Base-by-base conservation (phyloP, 2,888 invertebrate genomes). In the Clunio marinus region DNA sequence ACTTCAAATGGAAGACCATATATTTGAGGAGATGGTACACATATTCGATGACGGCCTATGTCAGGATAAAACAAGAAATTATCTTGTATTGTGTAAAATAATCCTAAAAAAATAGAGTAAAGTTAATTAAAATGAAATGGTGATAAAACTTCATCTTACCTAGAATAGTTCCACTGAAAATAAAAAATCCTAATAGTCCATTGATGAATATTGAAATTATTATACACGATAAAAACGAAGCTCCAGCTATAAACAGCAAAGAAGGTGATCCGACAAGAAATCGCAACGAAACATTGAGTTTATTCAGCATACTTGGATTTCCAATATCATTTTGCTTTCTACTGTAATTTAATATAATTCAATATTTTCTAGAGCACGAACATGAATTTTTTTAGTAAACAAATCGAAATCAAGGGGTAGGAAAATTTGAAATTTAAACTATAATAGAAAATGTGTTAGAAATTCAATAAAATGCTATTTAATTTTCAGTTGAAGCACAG, bases 1-100 rank as follows among this genome's bases (percentile, higher is more conserved):
- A 88, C 93, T 81, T 96, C 93, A 80, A 88, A 93, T 13, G 93
- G 93, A 73, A 96, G 81, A 74, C 88, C 88, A 76, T 89, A 90
- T 77, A 88, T 87, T 69, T 89, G 88, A 8, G 96, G 96, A 71
- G 91, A 86, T 70, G 93, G 88, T 70, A 96, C 89, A 78, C 91
- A 94, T 57, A 90, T 84, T 72, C 96, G 84, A 78, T 94, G 92
- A 15, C 88, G 84, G 35, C 96, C 96, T 73, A 92, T 84, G 75
- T 93, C 90, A 2, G 96, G 96, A 78, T 93, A 92, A 77, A 91
- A 96, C 2, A 96, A 80, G 57, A 96, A 81, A 74, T 86, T 82
- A 77, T 93, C 96, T 78, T 95, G 93, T 67, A 88, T 88, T 76
- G 87, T 87, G 78, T 95, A 96, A 62, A 94, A 80, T 72, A 91